A percentile compares a stretch with the other conserved stretches of the same genome.
Conservation (phyloP, 1,140 invertebrate species). For the Hylaeus anthracinus region DNA sequence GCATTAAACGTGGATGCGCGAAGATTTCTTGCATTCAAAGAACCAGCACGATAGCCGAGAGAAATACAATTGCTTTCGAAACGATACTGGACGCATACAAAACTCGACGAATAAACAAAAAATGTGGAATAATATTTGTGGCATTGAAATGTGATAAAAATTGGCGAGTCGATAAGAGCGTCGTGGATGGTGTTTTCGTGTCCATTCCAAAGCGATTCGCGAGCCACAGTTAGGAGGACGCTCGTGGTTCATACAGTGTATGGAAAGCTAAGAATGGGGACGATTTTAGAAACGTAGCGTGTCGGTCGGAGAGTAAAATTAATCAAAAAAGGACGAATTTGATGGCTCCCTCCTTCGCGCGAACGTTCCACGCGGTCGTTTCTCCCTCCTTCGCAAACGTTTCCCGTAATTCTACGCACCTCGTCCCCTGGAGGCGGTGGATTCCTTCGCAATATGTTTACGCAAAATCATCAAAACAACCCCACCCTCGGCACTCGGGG, state of each 20-base stretch:
- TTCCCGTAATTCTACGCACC: constrained; percentile 9
- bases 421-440: constrained; percentile 8
- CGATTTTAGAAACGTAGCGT: constrained; percentile 65
- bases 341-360: constrained; percentile 46
- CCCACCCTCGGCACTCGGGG: background rate
- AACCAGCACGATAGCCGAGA: too few species aligned
- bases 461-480: constrained; percentile 56
- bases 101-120: too few species aligned
- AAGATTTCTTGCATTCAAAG: too few species aligned
- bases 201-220: background rate
- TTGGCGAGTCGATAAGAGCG: background rate
- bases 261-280: constrained; percentile 65
- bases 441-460: constrained; percentile 58
- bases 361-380: constrained; percentile 12
- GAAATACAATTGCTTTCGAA: too few species aligned
- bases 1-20: too few species aligned
- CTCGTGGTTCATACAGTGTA: constrained; percentile 27
- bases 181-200: constrained; percentile 2
- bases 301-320: constrained; percentile 66
- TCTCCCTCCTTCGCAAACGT: background rate
- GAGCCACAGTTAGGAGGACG: constrained; percentile 19
- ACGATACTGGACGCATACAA: too few species aligned
- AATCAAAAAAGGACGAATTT: constrained; percentile 63
- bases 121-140: too few species aligned
- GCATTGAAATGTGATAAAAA: too few species aligned